A percentile compares a stretch with the other conserved stretches of the same genome.
Evolutionary conservation across 30 jellyfish, hydroid and myxozoan species (phyloP).

Genomic region (Aurelia aurita complex sp. Pacific): DNA sequence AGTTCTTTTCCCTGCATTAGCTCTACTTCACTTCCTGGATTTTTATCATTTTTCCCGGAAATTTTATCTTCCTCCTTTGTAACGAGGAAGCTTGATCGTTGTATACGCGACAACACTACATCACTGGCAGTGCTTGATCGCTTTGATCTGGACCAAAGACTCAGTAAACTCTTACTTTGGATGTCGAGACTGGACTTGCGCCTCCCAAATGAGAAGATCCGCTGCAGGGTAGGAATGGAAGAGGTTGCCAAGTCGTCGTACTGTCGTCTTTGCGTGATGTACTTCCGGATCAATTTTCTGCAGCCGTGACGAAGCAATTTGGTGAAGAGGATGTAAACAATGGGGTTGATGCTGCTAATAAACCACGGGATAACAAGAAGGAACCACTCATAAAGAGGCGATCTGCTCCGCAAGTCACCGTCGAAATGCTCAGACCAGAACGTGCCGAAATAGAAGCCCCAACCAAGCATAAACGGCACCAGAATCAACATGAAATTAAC

Average conservation of each 20-base stretch:
- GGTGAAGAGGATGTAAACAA: slow-evolving; percentile 64
- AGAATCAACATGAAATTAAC: slow-evolving; percentile 61
- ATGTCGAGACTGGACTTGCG: slow-evolving; percentile 50
- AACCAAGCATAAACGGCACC: slow-evolving; percentile 70
- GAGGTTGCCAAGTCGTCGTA: not conserved
- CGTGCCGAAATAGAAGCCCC: slow-evolving; percentile 77
- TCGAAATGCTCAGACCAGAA: slow-evolving; percentile 57
- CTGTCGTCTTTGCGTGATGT: slow-evolving; percentile 6
- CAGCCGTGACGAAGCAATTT: slow-evolving; percentile 63
- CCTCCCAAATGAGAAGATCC: slow-evolving; percentile 21
- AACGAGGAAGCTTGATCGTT: slow-evolving; percentile 21
- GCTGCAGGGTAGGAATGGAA: not conserved
- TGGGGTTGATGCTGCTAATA: slow-evolving; percentile 70
- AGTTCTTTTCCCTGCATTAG: too few relatives aligned
- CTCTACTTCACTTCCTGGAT: too few relatives aligned
- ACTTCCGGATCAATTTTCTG: slow-evolving; percentile 38
- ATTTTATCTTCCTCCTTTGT: slow-evolving; percentile 22
- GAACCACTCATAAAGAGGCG: slow-evolving; percentile 56
- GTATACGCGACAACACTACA: slow-evolving; percentile 15
- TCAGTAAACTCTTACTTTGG: slow-evolving; percentile 64
- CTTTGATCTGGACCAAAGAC: slow-evolving; percentile 57
- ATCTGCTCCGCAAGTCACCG: not conserved
- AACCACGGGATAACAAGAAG: slow-evolving; percentile 65
- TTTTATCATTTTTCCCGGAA: not conserved
- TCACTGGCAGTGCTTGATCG: slow-evolving; percentile 54